These are phyloP conservation scores for Turdus rufiventris DNA, from an alignment of 2,113 vertebrate species.

Conservation along the genomic window DNA sequence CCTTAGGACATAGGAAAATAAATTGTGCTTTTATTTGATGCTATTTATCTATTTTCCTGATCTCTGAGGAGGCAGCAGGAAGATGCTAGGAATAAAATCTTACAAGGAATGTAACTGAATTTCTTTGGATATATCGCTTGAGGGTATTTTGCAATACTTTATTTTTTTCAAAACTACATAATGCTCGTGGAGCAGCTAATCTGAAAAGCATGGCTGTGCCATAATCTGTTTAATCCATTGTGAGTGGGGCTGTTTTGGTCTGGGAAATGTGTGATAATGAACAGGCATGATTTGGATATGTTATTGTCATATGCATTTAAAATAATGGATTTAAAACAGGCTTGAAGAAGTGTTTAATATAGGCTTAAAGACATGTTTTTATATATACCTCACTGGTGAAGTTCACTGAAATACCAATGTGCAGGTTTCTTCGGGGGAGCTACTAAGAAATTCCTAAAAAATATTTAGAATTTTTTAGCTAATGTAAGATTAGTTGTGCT, in stretches of 20 bases:
- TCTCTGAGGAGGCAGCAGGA: neutral
- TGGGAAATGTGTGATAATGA: neutral
- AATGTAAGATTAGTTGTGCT: neutral
- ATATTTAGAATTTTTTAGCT: neutral
- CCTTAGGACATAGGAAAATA: neutral
- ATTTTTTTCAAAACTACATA: neutral
- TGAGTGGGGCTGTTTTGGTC: neutral
- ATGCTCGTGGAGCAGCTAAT: neutral
- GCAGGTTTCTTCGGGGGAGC: neutral
- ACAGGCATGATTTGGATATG: neutral
- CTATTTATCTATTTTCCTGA: neutral
- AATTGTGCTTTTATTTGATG: neutral
- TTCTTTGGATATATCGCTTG: neutral
- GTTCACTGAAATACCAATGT: neutral
- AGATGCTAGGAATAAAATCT: neutral
- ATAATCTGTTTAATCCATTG: neutral
- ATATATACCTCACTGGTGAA: neutral
- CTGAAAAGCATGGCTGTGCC: neutral
- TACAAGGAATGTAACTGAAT: neutral
- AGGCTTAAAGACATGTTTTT: neutral
- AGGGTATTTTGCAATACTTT: neutral
- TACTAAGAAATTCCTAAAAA: neutral
- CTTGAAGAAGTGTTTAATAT: neutral
- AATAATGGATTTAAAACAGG: neutral
- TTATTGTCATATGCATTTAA: neutral